Evolutionary conservation across 2,797 vertebrate genomes (phyloP).

Genomic region (Anableps anableps): DNA sequence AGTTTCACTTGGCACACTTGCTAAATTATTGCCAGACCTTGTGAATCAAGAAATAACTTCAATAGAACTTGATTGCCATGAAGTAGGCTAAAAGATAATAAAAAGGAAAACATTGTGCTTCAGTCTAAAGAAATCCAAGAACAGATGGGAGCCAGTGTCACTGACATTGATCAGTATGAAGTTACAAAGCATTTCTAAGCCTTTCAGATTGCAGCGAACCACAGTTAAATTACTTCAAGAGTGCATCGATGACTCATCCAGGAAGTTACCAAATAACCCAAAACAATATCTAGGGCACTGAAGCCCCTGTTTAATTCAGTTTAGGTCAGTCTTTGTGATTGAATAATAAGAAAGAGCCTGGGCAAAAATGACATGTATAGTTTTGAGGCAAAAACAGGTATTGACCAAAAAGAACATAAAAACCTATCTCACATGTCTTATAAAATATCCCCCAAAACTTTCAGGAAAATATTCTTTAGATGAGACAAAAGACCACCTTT

Average conservation of each 20-base stretch:
- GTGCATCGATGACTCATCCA: background rate
- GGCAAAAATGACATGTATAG: background rate
- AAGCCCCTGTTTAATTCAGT: background rate
- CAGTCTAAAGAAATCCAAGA: background rate
- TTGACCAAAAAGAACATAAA: too few species aligned
- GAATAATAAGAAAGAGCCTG: background rate
- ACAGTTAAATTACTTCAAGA: background rate
- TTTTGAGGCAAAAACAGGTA: background rate
- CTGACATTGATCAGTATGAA: background rate
- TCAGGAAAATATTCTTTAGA: too few species aligned
- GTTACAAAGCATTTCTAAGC: background rate
- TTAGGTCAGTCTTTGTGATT: background rate
- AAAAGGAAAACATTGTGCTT: background rate
- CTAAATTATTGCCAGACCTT: background rate
- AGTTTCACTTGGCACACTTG: background rate
- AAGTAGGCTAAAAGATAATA: background rate
- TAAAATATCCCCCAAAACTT: too few species aligned
- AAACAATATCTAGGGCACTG: background rate
- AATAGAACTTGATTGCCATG: background rate
- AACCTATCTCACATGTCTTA: too few species aligned
- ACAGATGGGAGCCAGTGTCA: background rate
- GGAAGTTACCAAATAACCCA: background rate
- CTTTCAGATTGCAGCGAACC: background rate
- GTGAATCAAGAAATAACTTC: background rate
- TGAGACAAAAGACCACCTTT: too few species aligned